Evolutionary conservation across 1,140 invertebrate genomes (phyloP), one percentile per base, ranked within the genome.

Genomic region (Idris sp.): DNA sequence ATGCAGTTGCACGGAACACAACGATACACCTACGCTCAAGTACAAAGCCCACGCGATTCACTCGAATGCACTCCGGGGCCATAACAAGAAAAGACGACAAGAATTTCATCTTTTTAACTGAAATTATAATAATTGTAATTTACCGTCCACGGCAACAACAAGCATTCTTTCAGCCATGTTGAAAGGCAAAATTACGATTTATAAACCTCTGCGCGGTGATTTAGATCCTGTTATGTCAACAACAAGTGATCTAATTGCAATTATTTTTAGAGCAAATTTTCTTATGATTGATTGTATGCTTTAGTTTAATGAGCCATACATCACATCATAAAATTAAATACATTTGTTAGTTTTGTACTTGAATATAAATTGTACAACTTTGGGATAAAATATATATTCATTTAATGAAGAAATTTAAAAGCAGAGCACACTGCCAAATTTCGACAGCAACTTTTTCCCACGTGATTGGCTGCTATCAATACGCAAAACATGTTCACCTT

Each of bases 61-160:
- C 30, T 4, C 19, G 33, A 51, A 51, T 43, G 36, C 33, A 22
- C 46, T 48, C 31, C 13, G 18, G 19, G 15, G 30, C 44, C 26
- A 22, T 8, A 56, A 38, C 51, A 41, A 36, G 49, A 8, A 58
- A 68, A 19, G 46, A 25, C 30, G 54, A 46, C 44, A 38, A 46
- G 43, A 61, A 69, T 69, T 69, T 69, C 38, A 44, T 59, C 65
- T 69, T 69, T 53, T 61, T 43, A 69, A 36, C 54, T 53, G 11
- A 71, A 71, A 71, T 54, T 71, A 71, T 46, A 71, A 71, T 71
- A 71, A 71, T 71, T 71, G 67, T 61, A 61, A 71, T 61, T 61
- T 71, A 71, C 67, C 33, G 26, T 65, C 2, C 22, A 11, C 14
- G n/a, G n/a, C n/a, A n/a, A n/a, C n/a, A n/a, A n/a, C n/a, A n/a